phyloP scores from a whole-genome alignment of 2,113 vertebrate species.

The Sardina pilchardus region DNA sequence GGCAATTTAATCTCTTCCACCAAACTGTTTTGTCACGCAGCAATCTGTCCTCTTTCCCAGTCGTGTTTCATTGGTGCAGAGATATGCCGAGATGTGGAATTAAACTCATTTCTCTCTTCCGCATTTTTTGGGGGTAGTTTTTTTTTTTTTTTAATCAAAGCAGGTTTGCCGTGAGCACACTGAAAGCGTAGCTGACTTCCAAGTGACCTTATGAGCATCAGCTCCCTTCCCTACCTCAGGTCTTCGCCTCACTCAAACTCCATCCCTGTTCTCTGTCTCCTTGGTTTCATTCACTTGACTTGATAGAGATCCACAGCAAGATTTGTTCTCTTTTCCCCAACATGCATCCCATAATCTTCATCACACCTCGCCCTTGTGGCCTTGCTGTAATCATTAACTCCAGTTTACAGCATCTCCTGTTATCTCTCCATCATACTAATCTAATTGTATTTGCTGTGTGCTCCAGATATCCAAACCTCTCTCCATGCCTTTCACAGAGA shows the following conservation, averaged over 20 bases:
- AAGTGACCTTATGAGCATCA: not conserved
- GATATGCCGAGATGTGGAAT: slow-evolving; percentile 11
- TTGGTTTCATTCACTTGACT: not conserved
- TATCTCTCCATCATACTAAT: not conserved
- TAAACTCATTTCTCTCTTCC: not conserved
- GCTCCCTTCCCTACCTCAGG: not conserved
- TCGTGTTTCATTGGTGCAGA: slow-evolving; percentile 33
- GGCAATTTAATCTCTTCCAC: slow-evolving; percentile 64
- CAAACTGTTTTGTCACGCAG: slow-evolving; percentile 69
- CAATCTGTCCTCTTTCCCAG: slow-evolving; percentile 57
- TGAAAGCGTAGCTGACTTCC: not conserved
- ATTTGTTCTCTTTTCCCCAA: not conserved
- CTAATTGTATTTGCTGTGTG: not conserved
- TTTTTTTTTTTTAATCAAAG: not conserved
- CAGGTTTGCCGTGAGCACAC: not conserved
- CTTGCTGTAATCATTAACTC: not conserved
- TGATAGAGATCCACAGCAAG: not conserved
- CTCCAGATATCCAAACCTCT: not conserved
- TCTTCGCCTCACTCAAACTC: not conserved
- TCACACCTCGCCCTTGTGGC: not conserved
- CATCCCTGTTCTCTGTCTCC: not conserved
- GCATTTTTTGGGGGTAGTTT: too few relatives aligned
- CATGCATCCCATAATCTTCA: not conserved
- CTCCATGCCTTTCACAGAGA: not conserved
- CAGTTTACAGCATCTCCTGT: not conserved